Evolutionary conservation across 2,888 invertebrate species (phyloP), one percentile per base, ranked within the genome.

Genomic region (Synergus itoensis): DNA sequence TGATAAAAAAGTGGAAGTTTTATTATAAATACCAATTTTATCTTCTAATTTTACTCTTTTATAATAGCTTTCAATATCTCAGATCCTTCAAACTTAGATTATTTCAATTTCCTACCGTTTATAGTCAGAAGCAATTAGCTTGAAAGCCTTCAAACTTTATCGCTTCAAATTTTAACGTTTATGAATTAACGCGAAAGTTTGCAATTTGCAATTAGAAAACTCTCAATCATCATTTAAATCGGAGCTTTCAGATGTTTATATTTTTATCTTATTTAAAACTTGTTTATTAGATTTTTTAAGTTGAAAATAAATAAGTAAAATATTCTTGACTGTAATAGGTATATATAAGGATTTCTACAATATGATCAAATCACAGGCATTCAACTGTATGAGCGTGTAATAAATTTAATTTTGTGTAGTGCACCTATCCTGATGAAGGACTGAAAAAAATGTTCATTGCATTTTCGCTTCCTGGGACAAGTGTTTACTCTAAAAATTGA

Each of bases 141-240:
- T 53, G n/a, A 53, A 53, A 53, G 48, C 48, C 48, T 53, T 53
- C 48, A 53, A 53, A 53, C 48, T 53, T 53, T n/a, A 53, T 12
- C 48, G 16, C 5, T 48, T 48, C 48, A 48, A 48, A 48, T 48
- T 48, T 48, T 14, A 48, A 7, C 48, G 48, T 4, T 48, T 48
- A 16, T 48, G 16, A 16, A 48, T 48, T 48, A 7, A 48, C 16
- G 48, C 16, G 48, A 48, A 16, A 16, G 16, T 28, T 48, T 48
- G 16, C 48, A 1, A 16, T 16, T 48, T 48, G 16, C 16, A 48
- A 28, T 28, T 28, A 28, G 21, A 48, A 48, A 16, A 14, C 48
- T 48, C 16, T 48, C 48, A 48, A 48, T 48, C 16, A 16, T 5
- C 48, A 48, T 48, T 48, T 48, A 16, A 28, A 28, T 28, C 48